phyloP scores from a whole-genome alignment of 2,888 invertebrate genomes.

The Dynastes grantii region DNA sequence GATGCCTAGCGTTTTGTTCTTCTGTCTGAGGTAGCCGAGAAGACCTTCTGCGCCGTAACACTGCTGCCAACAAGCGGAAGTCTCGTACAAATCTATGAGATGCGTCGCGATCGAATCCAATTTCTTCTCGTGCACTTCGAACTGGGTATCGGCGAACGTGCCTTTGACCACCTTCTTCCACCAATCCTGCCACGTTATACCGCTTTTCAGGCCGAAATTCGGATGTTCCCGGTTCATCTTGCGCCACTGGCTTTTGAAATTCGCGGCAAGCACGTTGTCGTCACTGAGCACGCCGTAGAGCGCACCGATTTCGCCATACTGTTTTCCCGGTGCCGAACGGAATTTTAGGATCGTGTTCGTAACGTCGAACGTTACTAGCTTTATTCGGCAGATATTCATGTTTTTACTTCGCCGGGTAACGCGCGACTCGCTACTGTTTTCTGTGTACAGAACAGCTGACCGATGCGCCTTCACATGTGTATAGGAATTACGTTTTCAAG shows the following conservation, averaged over 20 bases:
- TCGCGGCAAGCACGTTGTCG: conserved; percentile 73
- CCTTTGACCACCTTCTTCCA: conserved; percentile 82
- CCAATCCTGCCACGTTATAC: conserved; percentile 86
- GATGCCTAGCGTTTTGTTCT: conserved; percentile 76
- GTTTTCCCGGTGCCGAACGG: conserved; percentile 79
- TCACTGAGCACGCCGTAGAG: conserved; percentile 80
- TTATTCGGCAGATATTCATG: conserved; percentile 72
- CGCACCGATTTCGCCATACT: conserved; percentile 82
- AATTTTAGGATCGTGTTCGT: conserved; percentile 89
- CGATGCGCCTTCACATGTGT: background rate
- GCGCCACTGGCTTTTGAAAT: conserved; percentile 79
- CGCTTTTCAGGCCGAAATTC: conserved; percentile 83
- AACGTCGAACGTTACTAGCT: conserved; percentile 89
- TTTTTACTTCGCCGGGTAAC: conserved; percentile 13
- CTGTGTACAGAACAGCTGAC: conserved; percentile 24
- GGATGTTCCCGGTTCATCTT: conserved; percentile 81
- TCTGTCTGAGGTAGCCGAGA: conserved; percentile 74
- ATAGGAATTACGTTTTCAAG: conserved; percentile 22
- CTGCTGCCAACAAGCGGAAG: conserved; percentile 82
- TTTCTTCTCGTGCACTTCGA: conserved; percentile 66
- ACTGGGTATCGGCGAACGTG: conserved; percentile 76
- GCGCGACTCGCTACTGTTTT: conserved; percentile 25
- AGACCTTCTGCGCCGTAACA: conserved; percentile 78
- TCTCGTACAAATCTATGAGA: conserved; percentile 81
- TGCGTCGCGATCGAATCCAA: conserved; percentile 73